Percentiles rank a stretch among this genome's conserved stretches.
These are phyloP conservation scores for Dromococcyx pavoninus DNA, from an alignment of 2,797 vertebrate species.

Conservation along the genomic window DNA sequence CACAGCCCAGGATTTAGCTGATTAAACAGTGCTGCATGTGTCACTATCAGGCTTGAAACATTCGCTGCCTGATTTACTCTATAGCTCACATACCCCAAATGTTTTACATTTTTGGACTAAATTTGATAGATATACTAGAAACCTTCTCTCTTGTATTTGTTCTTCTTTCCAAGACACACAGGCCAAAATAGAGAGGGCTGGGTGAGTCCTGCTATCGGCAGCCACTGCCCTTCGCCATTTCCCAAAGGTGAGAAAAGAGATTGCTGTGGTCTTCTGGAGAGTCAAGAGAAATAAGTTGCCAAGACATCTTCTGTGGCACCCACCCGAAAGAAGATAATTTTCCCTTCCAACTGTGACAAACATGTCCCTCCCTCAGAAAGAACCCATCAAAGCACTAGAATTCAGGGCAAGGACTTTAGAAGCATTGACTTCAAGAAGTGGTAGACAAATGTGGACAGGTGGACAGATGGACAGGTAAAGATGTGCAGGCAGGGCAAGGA, in stretches of 20 bases:
- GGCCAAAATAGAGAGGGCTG: neutral
- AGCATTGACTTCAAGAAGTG: neutral
- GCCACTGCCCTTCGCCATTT: neutral
- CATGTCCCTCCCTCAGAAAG: neutral
- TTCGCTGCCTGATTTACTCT: constrained; percentile 30
- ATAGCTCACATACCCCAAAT: constrained; percentile 35
- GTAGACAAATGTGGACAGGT: neutral
- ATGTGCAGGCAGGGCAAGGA: neutral
- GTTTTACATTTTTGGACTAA: constrained; percentile 58
- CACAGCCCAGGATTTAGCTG: constrained; percentile 56
- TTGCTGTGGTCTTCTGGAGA: neutral
- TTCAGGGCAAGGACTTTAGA: neutral
- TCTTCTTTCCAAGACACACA: neutral
- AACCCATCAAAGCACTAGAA: neutral
- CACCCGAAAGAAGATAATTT: neutral
- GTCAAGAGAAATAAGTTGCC: neutral
- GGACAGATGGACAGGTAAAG: neutral
- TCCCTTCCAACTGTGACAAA: neutral
- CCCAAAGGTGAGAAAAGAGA: neutral
- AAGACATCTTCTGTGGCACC: neutral
- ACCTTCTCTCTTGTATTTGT: neutral
- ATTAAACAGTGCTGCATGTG: constrained; percentile 51
- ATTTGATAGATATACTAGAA: constrained; percentile 27
- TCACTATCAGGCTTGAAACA: constrained; percentile 34
- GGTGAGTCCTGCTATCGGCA: neutral